phyloP scores from a whole-genome alignment of 2,888 invertebrate genomes.

The Leptura quadrifasciata region DNA sequence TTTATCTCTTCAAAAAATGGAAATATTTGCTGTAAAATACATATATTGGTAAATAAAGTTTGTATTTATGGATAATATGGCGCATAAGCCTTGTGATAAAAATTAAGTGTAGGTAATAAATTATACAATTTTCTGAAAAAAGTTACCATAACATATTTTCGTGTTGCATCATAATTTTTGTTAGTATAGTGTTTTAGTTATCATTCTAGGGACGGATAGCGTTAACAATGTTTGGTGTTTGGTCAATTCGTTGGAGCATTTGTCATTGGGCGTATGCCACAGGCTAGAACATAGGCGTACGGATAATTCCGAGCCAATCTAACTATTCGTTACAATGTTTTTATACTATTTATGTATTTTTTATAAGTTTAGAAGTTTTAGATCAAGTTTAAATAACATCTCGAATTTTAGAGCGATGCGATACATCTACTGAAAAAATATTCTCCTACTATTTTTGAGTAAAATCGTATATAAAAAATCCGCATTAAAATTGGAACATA shows the following conservation, averaged over 20 bases:
- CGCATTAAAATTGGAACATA: too few relatives aligned
- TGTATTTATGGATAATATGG: background rate
- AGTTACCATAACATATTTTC: conserved; percentile 2
- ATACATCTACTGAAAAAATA: too few relatives aligned
- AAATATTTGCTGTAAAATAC: too few relatives aligned
- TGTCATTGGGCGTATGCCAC: conserved; percentile 67
- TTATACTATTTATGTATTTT: too few relatives aligned
- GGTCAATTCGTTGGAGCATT: conserved; percentile 72
- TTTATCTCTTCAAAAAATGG: too few relatives aligned
- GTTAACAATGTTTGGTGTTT: conserved; percentile 72
- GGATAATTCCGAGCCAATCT: background rate
- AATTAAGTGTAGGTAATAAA: background rate
- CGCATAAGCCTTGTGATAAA: background rate
- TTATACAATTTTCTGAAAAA: background rate
- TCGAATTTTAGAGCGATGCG: too few relatives aligned
- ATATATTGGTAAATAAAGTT: too few relatives aligned
- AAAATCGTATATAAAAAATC: too few relatives aligned
- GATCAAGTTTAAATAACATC: too few relatives aligned
- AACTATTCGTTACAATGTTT: background rate
- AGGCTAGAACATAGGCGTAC: conserved; percentile 42
- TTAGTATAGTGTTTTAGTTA: conserved; percentile 56
- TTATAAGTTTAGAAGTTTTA: too few relatives aligned
- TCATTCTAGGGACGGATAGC: conserved; percentile 68
- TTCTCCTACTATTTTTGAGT: too few relatives aligned
- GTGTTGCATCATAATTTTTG: conserved; percentile 18